Conservation (phyloP, 2,888 invertebrate species). For the Pseudeuparius sepicola region DNA sequence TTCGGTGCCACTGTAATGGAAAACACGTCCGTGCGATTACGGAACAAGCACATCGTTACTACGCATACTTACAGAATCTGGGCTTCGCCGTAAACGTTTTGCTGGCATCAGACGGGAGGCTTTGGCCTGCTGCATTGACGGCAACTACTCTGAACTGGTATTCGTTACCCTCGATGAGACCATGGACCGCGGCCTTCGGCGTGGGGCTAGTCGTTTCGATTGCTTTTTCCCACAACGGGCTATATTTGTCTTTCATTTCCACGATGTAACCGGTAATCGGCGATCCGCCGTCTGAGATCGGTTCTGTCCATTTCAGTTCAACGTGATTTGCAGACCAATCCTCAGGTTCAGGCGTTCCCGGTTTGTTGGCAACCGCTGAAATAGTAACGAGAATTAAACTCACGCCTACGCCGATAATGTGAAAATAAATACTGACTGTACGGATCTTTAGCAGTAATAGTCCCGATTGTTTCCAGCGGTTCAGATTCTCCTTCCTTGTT, state of each 20-base stretch:
- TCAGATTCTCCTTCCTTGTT: slow-evolving; percentile 95
- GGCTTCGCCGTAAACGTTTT: slow-evolving; percentile 81
- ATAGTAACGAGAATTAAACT: slow-evolving; percentile 21
- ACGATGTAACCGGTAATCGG: slow-evolving; percentile 89
- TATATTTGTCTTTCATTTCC: slow-evolving; percentile 88
- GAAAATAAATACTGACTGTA: slow-evolving; percentile 59
- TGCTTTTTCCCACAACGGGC: slow-evolving; percentile 88
- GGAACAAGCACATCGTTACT: neutral
- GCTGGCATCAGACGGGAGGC: slow-evolving; percentile 82
- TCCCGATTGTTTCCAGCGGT: slow-evolving; percentile 86
- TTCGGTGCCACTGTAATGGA: slow-evolving; percentile 72
- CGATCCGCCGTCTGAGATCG: slow-evolving; percentile 84
- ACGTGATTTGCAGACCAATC: slow-evolving; percentile 92
- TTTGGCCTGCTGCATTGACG: slow-evolving; percentile 88
- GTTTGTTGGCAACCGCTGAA: slow-evolving; percentile 74
- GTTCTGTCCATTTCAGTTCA: slow-evolving; percentile 84
- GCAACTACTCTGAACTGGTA: slow-evolving; percentile 96
- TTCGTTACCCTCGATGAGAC: slow-evolving; percentile 89
- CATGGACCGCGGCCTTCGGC: slow-evolving; percentile 73
- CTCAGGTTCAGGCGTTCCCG: slow-evolving; percentile 80
- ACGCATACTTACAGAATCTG: slow-evolving; percentile 63
- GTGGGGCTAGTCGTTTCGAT: slow-evolving; percentile 67
- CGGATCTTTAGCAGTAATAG: slow-evolving; percentile 90
- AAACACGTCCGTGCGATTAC: slow-evolving; percentile 1
- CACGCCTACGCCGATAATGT: neutral